These are phyloP conservation scores for Ornithorhynchus anatinus DNA, from an alignment of 2,113 vertebrate species.

Conservation along the genomic window DNA sequence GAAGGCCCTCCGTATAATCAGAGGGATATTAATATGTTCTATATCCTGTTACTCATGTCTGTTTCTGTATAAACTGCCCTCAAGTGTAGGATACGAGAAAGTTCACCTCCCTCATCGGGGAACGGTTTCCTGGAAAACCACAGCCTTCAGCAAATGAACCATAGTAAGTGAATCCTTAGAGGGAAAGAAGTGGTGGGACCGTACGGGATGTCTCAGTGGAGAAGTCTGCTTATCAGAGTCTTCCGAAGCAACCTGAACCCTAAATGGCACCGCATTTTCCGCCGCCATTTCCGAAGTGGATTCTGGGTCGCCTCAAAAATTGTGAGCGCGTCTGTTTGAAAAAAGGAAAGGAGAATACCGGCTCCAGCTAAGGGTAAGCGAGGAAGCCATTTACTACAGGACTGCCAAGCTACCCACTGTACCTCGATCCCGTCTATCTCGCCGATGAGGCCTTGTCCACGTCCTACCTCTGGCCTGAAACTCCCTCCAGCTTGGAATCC, in stretches of 20 bases:
- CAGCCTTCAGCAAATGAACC: constrained; percentile 42
- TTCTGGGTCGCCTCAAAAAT: not conserved
- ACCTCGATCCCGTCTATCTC: too few species aligned
- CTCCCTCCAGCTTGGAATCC: too few species aligned
- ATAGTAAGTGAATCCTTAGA: constrained; percentile 30
- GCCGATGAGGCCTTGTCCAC: too few species aligned
- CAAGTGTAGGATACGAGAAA: constrained; percentile 48
- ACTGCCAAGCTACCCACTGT: too few species aligned
- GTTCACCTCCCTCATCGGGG: constrained; percentile 42
- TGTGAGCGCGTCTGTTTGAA: not conserved
- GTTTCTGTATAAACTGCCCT: constrained; percentile 42
- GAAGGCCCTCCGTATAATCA: constrained; percentile 38
- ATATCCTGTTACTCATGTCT: constrained; percentile 25
- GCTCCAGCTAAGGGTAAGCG: not conserved
- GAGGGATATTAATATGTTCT: constrained; percentile 13
- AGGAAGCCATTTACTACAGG: too few species aligned
- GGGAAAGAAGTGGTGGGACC: not conserved
- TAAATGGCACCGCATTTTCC: not conserved
- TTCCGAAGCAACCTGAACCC: not conserved
- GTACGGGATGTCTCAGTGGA: not conserved
- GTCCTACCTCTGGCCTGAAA: too few species aligned
- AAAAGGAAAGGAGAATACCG: not conserved
- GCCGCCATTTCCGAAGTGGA: not conserved
- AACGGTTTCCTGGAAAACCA: constrained; percentile 54
- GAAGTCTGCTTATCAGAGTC: not conserved